Percentiles rank a stretch among this genome's conserved stretches.
Evolutionary conservation across 2,113 vertebrate genomes (phyloP).

Genomic region (Gallinago undulata): DNA sequence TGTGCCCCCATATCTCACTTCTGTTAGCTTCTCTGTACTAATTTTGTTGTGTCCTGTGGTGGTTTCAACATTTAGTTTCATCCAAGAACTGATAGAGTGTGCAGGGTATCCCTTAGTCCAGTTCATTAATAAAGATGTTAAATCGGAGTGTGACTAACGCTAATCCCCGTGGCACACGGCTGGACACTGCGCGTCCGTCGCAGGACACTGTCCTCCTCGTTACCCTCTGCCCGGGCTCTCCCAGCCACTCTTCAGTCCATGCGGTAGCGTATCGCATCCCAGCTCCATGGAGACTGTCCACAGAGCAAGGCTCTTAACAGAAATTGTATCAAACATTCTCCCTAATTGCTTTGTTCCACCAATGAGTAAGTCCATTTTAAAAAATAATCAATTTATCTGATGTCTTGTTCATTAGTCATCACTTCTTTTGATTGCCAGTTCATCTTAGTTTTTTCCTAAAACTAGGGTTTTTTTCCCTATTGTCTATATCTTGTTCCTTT

Average conservation of each 20-base stretch:
- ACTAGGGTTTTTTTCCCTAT: not conserved
- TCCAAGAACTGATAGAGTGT: not conserved
- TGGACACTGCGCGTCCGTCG: conserved; percentile 49
- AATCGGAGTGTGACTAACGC: conserved; percentile 62
- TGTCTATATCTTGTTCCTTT: not conserved
- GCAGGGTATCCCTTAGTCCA: not conserved
- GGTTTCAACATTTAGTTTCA: not conserved
- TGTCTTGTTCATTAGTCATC: not conserved
- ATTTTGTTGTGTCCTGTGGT: not conserved
- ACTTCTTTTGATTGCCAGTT: not conserved
- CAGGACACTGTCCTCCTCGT: conserved; percentile 32
- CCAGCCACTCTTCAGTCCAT: not conserved
- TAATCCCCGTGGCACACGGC: conserved; percentile 63
- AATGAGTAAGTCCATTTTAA: not conserved
- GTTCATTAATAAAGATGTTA: conserved; percentile 62
- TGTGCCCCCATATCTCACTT: not conserved
- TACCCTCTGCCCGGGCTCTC: not conserved
- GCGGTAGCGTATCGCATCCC: not conserved
- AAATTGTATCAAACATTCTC: not conserved
- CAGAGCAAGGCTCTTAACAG: not conserved
- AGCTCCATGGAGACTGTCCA: not conserved
- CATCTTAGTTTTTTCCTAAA: not conserved
- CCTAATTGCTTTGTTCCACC: not conserved
- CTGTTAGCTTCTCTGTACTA: not conserved
- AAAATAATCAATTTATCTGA: not conserved